phyloP scores from a whole-genome alignment of 1,140 invertebrate species.

The Harlomillsia oculata region DNA sequence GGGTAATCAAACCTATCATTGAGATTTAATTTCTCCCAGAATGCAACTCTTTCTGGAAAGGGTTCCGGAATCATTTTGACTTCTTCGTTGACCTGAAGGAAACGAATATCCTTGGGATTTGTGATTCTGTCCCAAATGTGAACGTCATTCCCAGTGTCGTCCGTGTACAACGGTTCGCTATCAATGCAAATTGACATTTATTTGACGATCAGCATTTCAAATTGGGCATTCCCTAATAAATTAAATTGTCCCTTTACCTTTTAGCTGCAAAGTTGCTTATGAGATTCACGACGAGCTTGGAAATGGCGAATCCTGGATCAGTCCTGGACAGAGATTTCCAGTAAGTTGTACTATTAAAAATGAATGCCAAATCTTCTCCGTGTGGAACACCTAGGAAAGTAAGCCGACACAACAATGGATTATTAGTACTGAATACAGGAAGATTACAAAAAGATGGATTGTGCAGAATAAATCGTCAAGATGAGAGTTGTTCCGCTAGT shows the following conservation, averaged over 20 bases:
- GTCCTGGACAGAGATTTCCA: slow-evolving; percentile 1
- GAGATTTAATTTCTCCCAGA: slow-evolving; percentile 20
- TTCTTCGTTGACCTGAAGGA: slow-evolving; percentile 24
- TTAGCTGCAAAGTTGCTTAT: slow-evolving; percentile 23
- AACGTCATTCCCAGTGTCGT: slow-evolving; percentile 21
- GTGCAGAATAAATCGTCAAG: neutral
- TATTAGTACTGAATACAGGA: too few species aligned
- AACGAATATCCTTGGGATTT: slow-evolving; percentile 7
- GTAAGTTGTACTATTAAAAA: slow-evolving; percentile 20
- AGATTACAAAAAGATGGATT: too few species aligned
- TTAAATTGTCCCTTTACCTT: too few species aligned
- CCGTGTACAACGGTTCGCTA: slow-evolving; percentile 24
- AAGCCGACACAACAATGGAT: too few species aligned
- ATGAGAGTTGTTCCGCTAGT: too few species aligned
- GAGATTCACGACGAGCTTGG: slow-evolving; percentile 22
- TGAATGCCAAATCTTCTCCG: slow-evolving; percentile 16
- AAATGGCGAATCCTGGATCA: slow-evolving; percentile 12
- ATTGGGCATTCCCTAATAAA: neutral
- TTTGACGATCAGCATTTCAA: neutral
- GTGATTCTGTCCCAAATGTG: slow-evolving; percentile 20
- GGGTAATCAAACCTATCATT: slow-evolving; percentile 3
- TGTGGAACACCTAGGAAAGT: slow-evolving; percentile 15
- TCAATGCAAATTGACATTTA: neutral
- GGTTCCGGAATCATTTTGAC: slow-evolving; percentile 24
- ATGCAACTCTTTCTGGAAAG: slow-evolving; percentile 8